Percentiles rank a stretch among this genome's conserved stretches.
Conservation (phyloP, 2,113 vertebrate species). For the Esox niger region DNA sequence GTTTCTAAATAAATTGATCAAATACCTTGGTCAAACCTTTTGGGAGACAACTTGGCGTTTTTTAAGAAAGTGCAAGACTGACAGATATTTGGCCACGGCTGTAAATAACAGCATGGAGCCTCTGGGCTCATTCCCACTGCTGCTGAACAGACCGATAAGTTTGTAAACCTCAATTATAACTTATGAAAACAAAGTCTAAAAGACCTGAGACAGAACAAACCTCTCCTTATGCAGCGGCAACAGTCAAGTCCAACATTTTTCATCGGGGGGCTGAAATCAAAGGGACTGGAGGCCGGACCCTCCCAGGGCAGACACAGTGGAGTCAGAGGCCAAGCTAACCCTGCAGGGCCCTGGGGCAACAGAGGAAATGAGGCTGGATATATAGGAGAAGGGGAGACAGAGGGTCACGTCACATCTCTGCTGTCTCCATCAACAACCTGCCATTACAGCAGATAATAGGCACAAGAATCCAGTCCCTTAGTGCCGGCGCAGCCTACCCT, state of each 20-base stretch:
- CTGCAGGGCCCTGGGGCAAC: neutral
- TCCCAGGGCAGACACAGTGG: constrained; percentile 2
- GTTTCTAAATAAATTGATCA: too few species aligned
- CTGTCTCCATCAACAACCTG: neutral
- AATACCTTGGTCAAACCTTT: too few species aligned
- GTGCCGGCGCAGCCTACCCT: neutral
- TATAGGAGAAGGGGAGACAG: constrained; percentile 23
- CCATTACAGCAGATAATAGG: neutral
- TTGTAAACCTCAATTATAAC: too few species aligned
- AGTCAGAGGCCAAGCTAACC: neutral
- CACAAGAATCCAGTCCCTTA: neutral
- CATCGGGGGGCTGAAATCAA: constrained; percentile 34
- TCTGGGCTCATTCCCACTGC: too few species aligned
- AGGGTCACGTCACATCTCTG: constrained; percentile 4
- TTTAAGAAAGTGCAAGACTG: too few species aligned
- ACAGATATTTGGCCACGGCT: too few species aligned
- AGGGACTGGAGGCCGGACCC: constrained; percentile 25
- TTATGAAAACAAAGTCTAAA: too few species aligned
- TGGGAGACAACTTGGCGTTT: too few species aligned
- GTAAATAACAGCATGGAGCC: too few species aligned
- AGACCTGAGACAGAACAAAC: too few species aligned
- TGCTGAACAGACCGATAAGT: too few species aligned
- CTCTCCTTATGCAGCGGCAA: constrained; percentile 45
- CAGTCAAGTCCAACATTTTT: constrained; percentile 19
- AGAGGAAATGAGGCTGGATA: constrained; percentile 25